Evolutionary conservation across 1,140 invertebrate genomes (phyloP), one percentile per base, ranked within the genome.

Genomic region (Phocides pigmalion): DNA sequence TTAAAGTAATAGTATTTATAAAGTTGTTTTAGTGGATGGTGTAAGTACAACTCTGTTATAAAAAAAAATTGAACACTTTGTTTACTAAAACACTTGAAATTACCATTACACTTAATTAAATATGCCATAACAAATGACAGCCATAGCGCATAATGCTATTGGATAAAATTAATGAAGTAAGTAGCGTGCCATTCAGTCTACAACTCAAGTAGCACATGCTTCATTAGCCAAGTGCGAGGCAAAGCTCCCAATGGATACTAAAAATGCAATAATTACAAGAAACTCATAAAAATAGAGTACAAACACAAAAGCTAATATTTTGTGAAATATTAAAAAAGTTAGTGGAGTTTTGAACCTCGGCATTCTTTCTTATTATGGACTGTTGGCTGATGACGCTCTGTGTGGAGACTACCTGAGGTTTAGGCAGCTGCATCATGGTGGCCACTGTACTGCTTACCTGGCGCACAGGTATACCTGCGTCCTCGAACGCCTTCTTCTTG

Each of bases 401-500:
- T 51, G 78, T 70, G 12, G 71, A 66, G 53, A 74, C 80, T 72
- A 93, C 92, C 75, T 89, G 82, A 66, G 81, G 87, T 91, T 54
- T 65, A 68, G 4, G 80, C 42, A 17, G 81, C 72, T 53, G 85
- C 71, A 66, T 83, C 79, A 67, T 65, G 69, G 63, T 80, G 56
- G 74, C 74, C 64, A 67, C 88, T 76, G 75, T 79, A 66, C 74
- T 83, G 82, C 79, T 87, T 86, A 95, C 93, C 82, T 95, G 94
- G 71, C 96, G 94, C 0, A 96, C 94, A 41, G 96, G 95, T 64
- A 98, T 93, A 42, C 97, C 97, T 39, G 97, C 97, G 85, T 98
- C 97, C 88, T 98, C 97, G 88, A 97, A 98, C 1, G 97, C 96
- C 87, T 98, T 98, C 82, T 98, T 97, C 87, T 98, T 98, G 44